Evolutionary conservation across 2,888 invertebrate genomes (phyloP).

Genomic region (Stenchaetothrips biformis): DNA sequence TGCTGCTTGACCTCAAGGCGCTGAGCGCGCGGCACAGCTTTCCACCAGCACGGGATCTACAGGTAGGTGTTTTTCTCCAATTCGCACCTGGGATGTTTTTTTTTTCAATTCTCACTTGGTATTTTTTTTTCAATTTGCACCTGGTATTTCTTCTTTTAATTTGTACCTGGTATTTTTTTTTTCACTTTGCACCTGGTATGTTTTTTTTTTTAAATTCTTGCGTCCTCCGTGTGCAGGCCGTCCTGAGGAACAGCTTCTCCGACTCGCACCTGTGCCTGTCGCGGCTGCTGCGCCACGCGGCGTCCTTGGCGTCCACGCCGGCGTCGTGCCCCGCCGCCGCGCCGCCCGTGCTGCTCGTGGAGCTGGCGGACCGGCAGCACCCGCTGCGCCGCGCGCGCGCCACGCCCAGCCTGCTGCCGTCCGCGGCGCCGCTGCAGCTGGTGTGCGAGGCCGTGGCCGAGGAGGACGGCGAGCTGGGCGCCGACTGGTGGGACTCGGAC

Average conservation of each 20-base stretch:
- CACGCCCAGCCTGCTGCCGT: slow-evolving; percentile 47
- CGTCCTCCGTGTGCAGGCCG: too few relatives aligned
- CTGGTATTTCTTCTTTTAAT: too few relatives aligned
- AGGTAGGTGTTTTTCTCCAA: not conserved
- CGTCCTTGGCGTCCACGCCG: slow-evolving; percentile 27
- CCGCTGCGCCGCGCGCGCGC: slow-evolving; percentile 57
- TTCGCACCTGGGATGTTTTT: not conserved
- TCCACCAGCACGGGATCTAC: slow-evolving; percentile 62
- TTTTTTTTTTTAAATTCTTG: too few relatives aligned
- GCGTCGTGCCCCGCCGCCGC: slow-evolving; percentile 30
- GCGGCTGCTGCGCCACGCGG: slow-evolving; percentile 51
- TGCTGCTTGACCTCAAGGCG: slow-evolving; percentile 5
- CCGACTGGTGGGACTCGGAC: slow-evolving; percentile 62
- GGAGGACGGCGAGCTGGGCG: slow-evolving; percentile 50
- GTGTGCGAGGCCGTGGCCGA: slow-evolving; percentile 46
- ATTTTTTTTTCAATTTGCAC: too few relatives aligned
- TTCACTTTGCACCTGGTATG: not conserved
- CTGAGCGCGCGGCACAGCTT: slow-evolving; percentile 62
- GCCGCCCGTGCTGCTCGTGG: slow-evolving; percentile 50
- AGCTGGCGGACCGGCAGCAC: slow-evolving; percentile 51
- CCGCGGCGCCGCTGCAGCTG: slow-evolving; percentile 45
- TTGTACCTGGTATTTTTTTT: not conserved
- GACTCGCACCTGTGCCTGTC: slow-evolving; percentile 70
- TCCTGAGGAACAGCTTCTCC: slow-evolving; percentile 64
- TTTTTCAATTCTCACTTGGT: too few relatives aligned